phyloP scores from a whole-genome alignment of 2,797 vertebrate genomes.

The Lacerta agilis region DNA sequence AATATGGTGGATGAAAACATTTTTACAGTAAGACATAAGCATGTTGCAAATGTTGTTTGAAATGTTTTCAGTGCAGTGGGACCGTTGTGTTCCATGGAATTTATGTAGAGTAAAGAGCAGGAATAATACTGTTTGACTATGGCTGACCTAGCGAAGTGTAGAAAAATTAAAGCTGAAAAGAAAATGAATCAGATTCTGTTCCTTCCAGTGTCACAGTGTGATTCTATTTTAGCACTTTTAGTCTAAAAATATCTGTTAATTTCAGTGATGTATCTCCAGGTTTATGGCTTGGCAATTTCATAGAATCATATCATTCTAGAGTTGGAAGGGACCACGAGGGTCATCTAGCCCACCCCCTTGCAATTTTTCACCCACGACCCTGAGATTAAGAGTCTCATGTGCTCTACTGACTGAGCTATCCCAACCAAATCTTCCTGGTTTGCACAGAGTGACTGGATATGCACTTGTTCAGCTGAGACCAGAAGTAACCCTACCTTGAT shows the following conservation, averaged over 20 bases:
- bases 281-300: not conserved
- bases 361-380: too few relatives aligned
- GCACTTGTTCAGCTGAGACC: not conserved
- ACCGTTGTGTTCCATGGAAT: not conserved
- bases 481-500: not conserved
- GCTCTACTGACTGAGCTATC: not conserved
- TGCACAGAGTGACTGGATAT: not conserved
- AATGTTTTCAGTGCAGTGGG: not conserved
- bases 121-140: not conserved
- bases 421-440: not conserved
- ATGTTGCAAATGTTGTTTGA: not conserved
- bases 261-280: not conserved
- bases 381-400: not conserved
- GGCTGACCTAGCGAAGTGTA: not conserved
- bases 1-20: not conserved
- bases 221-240: not conserved
- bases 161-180: not conserved
- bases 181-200: not conserved
- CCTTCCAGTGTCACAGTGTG: not conserved
- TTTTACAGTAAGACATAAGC: not conserved
- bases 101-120: not conserved
- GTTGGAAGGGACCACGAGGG: not conserved
- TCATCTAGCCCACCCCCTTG: not conserved
- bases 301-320: not conserved
- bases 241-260: not conserved